Evolutionary conservation across 1,140 invertebrate genomes (phyloP).

Genomic region (Chironomus striatipennis): DNA sequence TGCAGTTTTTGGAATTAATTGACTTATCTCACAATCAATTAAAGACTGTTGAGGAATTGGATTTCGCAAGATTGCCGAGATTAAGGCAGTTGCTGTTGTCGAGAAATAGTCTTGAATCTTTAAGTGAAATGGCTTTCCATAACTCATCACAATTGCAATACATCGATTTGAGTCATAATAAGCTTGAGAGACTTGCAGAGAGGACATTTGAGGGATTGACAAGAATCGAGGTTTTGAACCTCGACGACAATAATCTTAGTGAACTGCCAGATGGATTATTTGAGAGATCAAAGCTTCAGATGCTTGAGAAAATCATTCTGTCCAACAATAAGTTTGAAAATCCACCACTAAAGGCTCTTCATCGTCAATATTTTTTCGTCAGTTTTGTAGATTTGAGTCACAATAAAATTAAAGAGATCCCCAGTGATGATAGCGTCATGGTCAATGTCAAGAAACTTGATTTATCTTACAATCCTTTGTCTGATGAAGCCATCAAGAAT

Average conservation of each 20-base stretch:
- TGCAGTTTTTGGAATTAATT: conserved; percentile 64
- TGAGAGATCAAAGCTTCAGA: conserved; percentile 63
- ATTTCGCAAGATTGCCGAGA: conserved; percentile 69
- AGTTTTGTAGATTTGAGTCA: conserved; percentile 67
- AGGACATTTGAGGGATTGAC: conserved; percentile 73
- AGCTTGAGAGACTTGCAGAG: conserved; percentile 64
- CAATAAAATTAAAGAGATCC: conserved; percentile 69
- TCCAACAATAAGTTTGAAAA: conserved; percentile 66
- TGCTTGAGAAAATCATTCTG: conserved; percentile 73
- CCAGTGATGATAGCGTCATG: conserved; percentile 73
- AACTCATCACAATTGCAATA: conserved; percentile 81
- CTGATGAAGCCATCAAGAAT: conserved; percentile 58
- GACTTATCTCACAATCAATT: conserved; percentile 69
- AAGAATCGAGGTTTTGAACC: conserved; percentile 62
- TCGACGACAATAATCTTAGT: conserved; percentile 62
- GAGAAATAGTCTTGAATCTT: conserved; percentile 64
- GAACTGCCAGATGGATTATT: conserved; percentile 78
- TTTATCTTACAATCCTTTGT: conserved; percentile 75
- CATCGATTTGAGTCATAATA: conserved; percentile 67
- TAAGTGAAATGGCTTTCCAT: conserved; percentile 79
- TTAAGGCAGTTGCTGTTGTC: conserved; percentile 59
- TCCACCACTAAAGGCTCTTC: conserved; percentile 66
- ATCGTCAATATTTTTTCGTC: conserved; percentile 74
- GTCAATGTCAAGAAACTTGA: conserved; percentile 81
- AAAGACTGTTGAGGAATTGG: conserved; percentile 67